These are phyloP conservation scores for Oithona nana DNA, from an alignment of 2,888 invertebrate genomes.

Conservation along the genomic window DNA sequence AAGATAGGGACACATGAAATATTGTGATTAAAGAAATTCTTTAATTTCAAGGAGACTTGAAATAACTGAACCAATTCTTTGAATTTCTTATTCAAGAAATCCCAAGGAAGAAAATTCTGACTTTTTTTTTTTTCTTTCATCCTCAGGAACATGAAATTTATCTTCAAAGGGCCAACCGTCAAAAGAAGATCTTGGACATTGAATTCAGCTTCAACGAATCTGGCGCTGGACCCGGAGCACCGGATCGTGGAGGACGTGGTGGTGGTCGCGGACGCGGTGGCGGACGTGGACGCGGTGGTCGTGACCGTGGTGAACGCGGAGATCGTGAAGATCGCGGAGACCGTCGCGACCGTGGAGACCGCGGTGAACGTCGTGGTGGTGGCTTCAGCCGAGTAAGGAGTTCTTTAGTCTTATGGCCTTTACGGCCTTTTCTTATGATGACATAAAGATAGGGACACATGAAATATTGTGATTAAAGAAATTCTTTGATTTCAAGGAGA, in stretches of 20 bases:
- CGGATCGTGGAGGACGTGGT: conserved; percentile 26
- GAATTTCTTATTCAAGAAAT: too few species aligned
- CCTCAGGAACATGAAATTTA: conserved; percentile 35
- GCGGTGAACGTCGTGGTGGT: conserved; percentile 1
- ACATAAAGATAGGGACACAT: neutral
- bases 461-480: neutral
- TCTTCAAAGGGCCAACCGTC: conserved; percentile 65
- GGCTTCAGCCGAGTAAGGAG: neutral
- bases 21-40: neutral
- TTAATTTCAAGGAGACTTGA: too few species aligned
- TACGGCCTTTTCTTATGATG: neutral
- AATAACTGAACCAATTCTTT: too few species aligned
- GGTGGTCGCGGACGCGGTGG: conserved; percentile 21
- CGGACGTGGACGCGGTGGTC: conserved; percentile 19
- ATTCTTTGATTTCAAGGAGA: neutral
- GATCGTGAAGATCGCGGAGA: conserved; percentile 17
- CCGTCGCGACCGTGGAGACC: conserved; percentile 22
- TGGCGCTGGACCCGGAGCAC: conserved; percentile 44
- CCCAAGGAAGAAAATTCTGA: too few species aligned
- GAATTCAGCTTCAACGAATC: conserved; percentile 70
- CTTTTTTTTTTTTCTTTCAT: too few species aligned
- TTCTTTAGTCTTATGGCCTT: too few species aligned
- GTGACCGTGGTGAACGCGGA: conserved; percentile 19
- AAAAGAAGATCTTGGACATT: conserved; percentile 59
- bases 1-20: neutral